Percentiles rank a stretch among this genome's conserved stretches.
Evolutionary conservation across 2,113 vertebrate genomes (phyloP).

Genomic region (Seriola quinqueradiata): DNA sequence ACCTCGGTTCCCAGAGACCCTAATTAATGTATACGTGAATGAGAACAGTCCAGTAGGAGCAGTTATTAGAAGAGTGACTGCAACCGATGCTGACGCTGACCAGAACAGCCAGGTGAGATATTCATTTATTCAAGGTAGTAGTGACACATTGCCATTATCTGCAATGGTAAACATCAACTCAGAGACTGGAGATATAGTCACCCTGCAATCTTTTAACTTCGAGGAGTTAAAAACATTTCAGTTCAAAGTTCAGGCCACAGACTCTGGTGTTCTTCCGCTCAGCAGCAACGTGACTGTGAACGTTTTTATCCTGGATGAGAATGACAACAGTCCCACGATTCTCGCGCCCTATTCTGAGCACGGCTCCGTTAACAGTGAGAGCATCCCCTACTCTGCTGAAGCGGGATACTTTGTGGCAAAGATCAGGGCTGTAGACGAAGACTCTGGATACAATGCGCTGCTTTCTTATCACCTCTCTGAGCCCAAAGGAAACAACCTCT

Average conservation of each 20-base stretch:
- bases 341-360: constrained; percentile 33
- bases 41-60: constrained; percentile 78
- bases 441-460: constrained; percentile 45
- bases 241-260: constrained; percentile 62
- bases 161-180: constrained; percentile 68
- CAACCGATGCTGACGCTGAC: constrained; percentile 73
- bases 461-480: constrained; percentile 33
- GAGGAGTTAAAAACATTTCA: constrained; percentile 66
- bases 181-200: constrained; percentile 71
- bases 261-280: constrained; percentile 57
- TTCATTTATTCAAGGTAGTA: constrained; percentile 53
- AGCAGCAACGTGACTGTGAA: constrained; percentile 46
- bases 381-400: constrained; percentile 38
- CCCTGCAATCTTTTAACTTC: constrained; percentile 69
- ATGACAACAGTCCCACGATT: constrained; percentile 30
- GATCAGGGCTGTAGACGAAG: constrained; percentile 42
- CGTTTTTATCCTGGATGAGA: constrained; percentile 31
- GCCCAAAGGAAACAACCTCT: constrained; percentile 32
- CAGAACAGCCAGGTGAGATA: constrained; percentile 75
- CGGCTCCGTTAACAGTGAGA: constrained; percentile 45
- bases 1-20: constrained; percentile 62
- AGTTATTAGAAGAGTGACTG: constrained; percentile 74
- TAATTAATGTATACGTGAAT: constrained; percentile 70
- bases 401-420: constrained; percentile 43
- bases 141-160: constrained; percentile 15